Conservation (phyloP, 2,797 vertebrate genomes). For the Pseudochromis fuscus region DNA sequence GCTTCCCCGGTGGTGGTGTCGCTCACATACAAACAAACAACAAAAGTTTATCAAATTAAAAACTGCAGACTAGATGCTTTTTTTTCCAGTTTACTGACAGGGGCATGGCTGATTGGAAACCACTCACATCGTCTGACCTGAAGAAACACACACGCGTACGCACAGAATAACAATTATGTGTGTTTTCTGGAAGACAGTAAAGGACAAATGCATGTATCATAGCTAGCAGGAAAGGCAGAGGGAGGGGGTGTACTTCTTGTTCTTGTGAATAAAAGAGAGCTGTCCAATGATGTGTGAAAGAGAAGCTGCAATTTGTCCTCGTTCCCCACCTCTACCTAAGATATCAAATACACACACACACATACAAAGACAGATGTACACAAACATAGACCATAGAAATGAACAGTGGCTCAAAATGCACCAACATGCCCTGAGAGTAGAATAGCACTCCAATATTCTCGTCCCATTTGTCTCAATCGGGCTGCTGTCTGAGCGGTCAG, state of each 20-base stretch:
- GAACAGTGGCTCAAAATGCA: conserved; percentile 60
- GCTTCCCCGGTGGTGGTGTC: conserved; percentile 22
- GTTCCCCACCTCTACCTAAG: conserved; percentile 50
- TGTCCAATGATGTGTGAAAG: conserved; percentile 77
- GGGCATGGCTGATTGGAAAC: conserved; percentile 34
- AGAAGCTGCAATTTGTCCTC: conserved; percentile 72
- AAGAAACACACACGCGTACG: conserved; percentile 7
- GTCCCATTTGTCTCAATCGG: conserved; percentile 83
- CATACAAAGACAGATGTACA: conserved; percentile 23
- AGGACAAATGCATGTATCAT: conserved; percentile 78
- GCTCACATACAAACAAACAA: conserved; percentile 21
- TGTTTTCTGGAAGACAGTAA: conserved; percentile 65
- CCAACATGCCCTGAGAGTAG: conserved; percentile 59
- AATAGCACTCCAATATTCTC: conserved; percentile 67
- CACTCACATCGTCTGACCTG: conserved; percentile 25
- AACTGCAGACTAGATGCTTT: conserved; percentile 18
- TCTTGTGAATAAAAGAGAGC: conserved; percentile 69
- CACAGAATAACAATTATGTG: conserved; percentile 19
- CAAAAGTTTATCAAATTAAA: conserved; percentile 45
- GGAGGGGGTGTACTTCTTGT: conserved; percentile 34
- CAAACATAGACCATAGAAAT: conserved; percentile 44
- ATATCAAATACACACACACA: conserved; percentile 53
- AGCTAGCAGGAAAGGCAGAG: conserved; percentile 40
- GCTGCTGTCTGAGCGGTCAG: conserved; percentile 75
- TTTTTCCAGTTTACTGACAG: conserved; percentile 32